These are phyloP conservation scores for Tenthredo notha DNA, from an alignment of 2,888 invertebrate species.

Conservation along the genomic window DNA sequence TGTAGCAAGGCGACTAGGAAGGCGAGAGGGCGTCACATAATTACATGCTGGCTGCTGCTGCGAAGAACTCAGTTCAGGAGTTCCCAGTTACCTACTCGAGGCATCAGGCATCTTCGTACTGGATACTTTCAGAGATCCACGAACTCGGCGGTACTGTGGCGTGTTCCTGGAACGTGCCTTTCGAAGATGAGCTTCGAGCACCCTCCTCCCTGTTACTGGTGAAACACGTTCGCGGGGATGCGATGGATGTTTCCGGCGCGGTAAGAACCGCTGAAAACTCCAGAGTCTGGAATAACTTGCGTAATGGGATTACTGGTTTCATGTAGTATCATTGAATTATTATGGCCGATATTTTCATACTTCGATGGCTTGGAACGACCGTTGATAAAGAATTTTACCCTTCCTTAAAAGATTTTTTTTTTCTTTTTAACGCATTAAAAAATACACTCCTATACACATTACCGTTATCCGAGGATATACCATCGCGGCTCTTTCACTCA, in stretches of 20 bases:
- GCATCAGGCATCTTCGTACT: constrained; percentile 2
- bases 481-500: constrained; percentile 60
- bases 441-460: constrained; percentile 43
- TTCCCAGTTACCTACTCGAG: constrained; percentile 39
- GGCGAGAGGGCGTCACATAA: constrained; percentile 46
- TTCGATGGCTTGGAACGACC: neutral
- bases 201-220: constrained; percentile 1
- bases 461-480: constrained; percentile 60
- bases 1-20: constrained; percentile 56
- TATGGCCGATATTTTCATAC: constrained; percentile 17
- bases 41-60: constrained; percentile 41
- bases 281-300: constrained; percentile 2
- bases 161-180: constrained; percentile 49
- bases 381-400: constrained; percentile 23
- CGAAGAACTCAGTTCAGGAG: constrained; percentile 38
- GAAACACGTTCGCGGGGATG: constrained; percentile 58
- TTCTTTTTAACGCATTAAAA: constrained; percentile 45
- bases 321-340: constrained; percentile 13
- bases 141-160: neutral
- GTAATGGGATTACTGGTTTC: neutral
- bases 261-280: neutral
- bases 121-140: constrained; percentile 36
- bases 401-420: constrained; percentile 2
- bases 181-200: constrained; percentile 35
- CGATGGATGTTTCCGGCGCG: constrained; percentile 54